These are phyloP conservation scores for Leucophenga maculata DNA, from an alignment of 2,888 invertebrate species.

Conservation along the genomic window DNA sequence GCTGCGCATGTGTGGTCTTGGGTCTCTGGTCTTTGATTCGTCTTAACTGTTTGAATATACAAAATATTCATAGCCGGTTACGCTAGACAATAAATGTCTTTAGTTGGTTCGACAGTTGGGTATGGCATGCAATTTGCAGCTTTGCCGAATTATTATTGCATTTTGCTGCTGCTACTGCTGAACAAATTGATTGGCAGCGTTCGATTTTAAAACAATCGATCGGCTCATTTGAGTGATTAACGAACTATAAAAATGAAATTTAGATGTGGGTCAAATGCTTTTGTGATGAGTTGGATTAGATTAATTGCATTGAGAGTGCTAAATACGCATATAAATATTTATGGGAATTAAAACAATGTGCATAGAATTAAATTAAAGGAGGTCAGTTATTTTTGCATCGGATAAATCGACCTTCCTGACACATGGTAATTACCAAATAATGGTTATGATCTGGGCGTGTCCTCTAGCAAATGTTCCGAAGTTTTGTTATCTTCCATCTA, in stretches of 20 bases:
- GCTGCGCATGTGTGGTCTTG: conserved; percentile 25
- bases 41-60: not conserved
- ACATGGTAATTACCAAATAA: no score
- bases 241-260: not conserved
- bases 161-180: not conserved
- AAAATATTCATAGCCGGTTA: not conserved
- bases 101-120: not conserved
- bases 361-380: no score
- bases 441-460: no score
- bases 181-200: not conserved
- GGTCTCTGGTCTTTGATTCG: not conserved
- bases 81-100: conserved; percentile 9
- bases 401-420: no score
- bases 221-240: not conserved
- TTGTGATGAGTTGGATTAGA: conserved; percentile 4
- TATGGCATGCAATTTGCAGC: conserved; percentile 13
- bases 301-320: not conserved
- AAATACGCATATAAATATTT: no score
- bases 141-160: conserved; percentile 1
- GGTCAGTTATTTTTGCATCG: no score
- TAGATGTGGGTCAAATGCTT: not conserved
- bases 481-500: no score
- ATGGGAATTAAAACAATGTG: no score
- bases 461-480: no score
- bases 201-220: no score